phyloP scores from a whole-genome alignment of 2,797 vertebrate genomes.

The Galaxias olidus region DNA sequence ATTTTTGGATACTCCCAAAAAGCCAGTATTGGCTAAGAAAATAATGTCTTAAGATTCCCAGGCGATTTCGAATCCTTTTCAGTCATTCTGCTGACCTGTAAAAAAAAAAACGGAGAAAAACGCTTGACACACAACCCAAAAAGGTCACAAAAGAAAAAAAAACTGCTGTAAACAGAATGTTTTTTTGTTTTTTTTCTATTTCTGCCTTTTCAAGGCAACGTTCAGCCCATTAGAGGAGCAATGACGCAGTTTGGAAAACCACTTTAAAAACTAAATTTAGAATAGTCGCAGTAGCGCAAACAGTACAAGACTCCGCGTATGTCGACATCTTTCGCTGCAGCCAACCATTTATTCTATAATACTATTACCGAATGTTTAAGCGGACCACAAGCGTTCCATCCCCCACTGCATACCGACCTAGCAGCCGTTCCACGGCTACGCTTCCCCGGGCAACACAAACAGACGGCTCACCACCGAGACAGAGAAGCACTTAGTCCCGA shows the following conservation, averaged over 20 bases:
- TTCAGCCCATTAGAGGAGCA: conserved; percentile 48
- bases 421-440: conserved; percentile 54
- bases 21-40: conserved; percentile 70
- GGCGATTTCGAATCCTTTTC: conserved; percentile 73
- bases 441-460: conserved; percentile 43
- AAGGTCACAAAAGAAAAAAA: conserved; percentile 18
- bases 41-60: conserved; percentile 72
- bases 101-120: conserved; percentile 42
- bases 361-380: conserved; percentile 21
- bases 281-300: conserved; percentile 4
- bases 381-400: conserved; percentile 33
- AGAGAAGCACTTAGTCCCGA: conserved; percentile 23
- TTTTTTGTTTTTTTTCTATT: conserved; percentile 44
- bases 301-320: background rate
- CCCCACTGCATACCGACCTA: conserved; percentile 37
- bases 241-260: conserved; percentile 77
- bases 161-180: conserved; percentile 47
- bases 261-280: conserved; percentile 59
- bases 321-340: background rate
- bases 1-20: conserved; percentile 68
- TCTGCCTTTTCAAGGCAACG: conserved; percentile 44
- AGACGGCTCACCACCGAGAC: conserved; percentile 33
- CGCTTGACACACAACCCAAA: conserved; percentile 35
- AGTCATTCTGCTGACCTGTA: conserved; percentile 79
- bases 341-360: conserved; percentile 34